Evolutionary conservation across 1,140 invertebrate species (phyloP), one percentile per base, ranked within the genome.

Genomic region (Reticulitermes speratus): DNA sequence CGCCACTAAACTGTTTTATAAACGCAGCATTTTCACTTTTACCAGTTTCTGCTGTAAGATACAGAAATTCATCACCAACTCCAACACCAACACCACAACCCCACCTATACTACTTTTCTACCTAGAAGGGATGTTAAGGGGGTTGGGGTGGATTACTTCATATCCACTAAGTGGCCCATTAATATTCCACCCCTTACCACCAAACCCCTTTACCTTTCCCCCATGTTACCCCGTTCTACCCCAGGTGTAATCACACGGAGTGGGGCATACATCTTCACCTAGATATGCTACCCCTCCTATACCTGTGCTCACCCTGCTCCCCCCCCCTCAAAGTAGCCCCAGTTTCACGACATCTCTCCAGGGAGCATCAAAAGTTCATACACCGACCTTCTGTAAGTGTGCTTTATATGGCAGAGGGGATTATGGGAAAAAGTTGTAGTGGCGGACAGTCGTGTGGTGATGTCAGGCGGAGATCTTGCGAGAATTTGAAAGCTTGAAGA

Each of bases 241-340:
- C 84, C 84, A 84, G 84, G 84, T 84, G 84, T 65, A 84, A 84
- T 84, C 84, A 84, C 38, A 38, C 55, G 84, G 59, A 84, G 84
- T 84, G 84, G 48, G 55, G 84, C 84, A 84, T 84, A 84, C 84
- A 84, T 84, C 84, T 84, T 84, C 84, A 84, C 84, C 84, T 84
- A 84, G 65, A 75, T 75, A 75, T 75, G 65, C 65, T 30, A n/a
- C n/a, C 65, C n/a, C 9, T 14, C 65, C 65, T 14, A 75, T 30
- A 75, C 65, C 65, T 30, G 65, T 25, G 16, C 5, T 30, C n/a
- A 14, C n/a, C 65, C 65, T 23, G 38, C 65, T 30, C 0, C n/a
- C 65, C 25, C 1, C 65, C n/a, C 65, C n/a, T 30, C n/a, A 30
- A 9, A 12, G 65, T 75, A 75, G n/a, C 65, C 65, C 0, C n/a